phyloP scores from a whole-genome alignment of 2,797 vertebrate genomes.

The Caiman crocodilus region DNA sequence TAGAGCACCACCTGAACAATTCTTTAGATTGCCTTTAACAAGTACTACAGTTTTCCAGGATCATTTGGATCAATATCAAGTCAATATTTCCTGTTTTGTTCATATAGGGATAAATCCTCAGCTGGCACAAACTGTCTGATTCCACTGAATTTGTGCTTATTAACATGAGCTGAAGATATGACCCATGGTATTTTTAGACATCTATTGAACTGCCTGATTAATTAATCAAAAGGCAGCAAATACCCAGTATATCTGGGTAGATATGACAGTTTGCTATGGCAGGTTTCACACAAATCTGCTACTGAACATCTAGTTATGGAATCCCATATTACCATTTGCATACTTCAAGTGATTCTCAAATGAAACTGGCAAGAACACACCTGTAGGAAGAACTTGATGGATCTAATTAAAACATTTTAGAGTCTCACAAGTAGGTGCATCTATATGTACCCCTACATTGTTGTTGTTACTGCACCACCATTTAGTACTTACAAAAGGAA shows the following conservation, averaged over 20 bases:
- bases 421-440: no score
- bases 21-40: neutral
- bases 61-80: neutral
- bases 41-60: neutral
- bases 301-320: neutral
- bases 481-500: no score
- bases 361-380: neutral
- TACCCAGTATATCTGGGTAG: neutral
- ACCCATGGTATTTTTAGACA: neutral
- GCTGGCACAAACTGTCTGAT: neutral
- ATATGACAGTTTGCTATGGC: neutral
- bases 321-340: neutral
- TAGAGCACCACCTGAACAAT: neutral
- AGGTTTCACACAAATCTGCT: neutral
- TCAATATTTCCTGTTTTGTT: neutral
- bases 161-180: neutral
- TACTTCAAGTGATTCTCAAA: neutral
- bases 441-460: no score
- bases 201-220: neutral
- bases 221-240: neutral
- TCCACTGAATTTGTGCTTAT: neutral
- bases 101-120: neutral
- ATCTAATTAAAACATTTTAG: no score
- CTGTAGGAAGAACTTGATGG: neutral
- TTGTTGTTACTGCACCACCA: no score